Percentiles rank a stretch among this genome's conserved stretches.
Conservation (phyloP, 2,113 vertebrate species). For the Fukomys damarensis region DNA sequence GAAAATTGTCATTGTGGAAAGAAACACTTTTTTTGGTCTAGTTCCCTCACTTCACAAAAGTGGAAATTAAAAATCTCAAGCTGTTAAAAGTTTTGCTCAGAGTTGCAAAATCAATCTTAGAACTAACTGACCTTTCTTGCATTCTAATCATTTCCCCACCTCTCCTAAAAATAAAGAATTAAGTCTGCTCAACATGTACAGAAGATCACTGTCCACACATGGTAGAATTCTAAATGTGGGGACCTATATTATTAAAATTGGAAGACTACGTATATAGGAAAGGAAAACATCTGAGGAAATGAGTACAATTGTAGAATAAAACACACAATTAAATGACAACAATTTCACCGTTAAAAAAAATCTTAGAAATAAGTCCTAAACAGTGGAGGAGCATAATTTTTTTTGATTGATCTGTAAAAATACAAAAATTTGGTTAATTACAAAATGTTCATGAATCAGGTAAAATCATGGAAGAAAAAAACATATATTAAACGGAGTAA, state of each 20-base stretch:
- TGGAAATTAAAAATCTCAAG: conserved; percentile 53
- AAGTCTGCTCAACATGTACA: neutral
- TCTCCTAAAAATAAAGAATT: neutral
- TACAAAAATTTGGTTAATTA: neutral
- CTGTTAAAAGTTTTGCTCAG: conserved; percentile 2
- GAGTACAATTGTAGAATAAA: neutral
- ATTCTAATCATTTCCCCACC: neutral
- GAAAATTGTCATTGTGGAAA: neutral
- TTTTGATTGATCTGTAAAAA: neutral
- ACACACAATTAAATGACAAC: neutral
- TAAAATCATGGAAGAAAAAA: neutral
- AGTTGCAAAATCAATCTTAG: neutral
- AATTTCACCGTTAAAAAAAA: neutral
- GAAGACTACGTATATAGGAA: neutral
- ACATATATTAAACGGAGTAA: neutral
- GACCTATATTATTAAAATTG: neutral
- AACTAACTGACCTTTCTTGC: neutral
- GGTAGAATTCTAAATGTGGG: neutral
- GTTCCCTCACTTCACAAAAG: neutral
- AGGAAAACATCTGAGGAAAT: neutral
- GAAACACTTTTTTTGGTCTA: neutral
- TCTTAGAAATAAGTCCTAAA: neutral
- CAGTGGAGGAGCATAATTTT: neutral
- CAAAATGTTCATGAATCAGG: neutral
- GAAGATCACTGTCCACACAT: neutral